Base-by-base conservation (phyloP, 1,140 invertebrate species). In the Lepidurus arcticus region DNA sequence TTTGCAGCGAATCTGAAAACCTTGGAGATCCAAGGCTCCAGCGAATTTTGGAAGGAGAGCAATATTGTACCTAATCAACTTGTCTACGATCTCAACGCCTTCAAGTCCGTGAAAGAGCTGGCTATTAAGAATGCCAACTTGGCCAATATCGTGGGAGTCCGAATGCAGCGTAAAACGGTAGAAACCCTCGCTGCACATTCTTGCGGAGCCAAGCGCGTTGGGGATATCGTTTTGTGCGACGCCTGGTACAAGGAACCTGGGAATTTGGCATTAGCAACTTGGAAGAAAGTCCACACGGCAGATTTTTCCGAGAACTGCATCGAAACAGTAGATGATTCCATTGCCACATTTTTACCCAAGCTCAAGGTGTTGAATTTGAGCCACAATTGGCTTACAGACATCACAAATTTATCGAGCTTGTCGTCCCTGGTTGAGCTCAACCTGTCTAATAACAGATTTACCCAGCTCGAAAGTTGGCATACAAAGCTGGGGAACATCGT, bases 401-500 rank as follows among this genome's bases (percentile, higher is more conserved):
- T 82, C 5, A 16, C 73, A 26, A 78, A 78, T 16, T 73, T 78
- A 44, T 78, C 78, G 6, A 78, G 73, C 24, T 78, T 91, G 80
- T 83, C 84, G 0, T 75, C 42, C 21, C 76, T 81, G 7, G 47
- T 44, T 16, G 76, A 53, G 53, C 45, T 76, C 43, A 80, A 80
- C 42, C 43, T 81, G 65, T 74, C 78, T 16, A 78, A 78, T 26
- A 78, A 78, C 24, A 42, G 78, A 16, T 75, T 78, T 45, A 21
- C 73, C 78, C 42, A 73, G 21, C n/a, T 78, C 21, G 65, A 76
- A 13, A 74, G 73, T 82, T 89, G 96, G 84, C 92, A 97, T 83
- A 90, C 91, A 8, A 92, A 92, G 84, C 88, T 98, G 78, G 95
- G 94, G 1, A 96, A 97, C 85, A 89, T 98, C n/a, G 89, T 92